These are phyloP conservation scores for Pseudanteris insignis DNA, from an alignment of 2,888 invertebrate genomes.

Conservation along the genomic window DNA sequence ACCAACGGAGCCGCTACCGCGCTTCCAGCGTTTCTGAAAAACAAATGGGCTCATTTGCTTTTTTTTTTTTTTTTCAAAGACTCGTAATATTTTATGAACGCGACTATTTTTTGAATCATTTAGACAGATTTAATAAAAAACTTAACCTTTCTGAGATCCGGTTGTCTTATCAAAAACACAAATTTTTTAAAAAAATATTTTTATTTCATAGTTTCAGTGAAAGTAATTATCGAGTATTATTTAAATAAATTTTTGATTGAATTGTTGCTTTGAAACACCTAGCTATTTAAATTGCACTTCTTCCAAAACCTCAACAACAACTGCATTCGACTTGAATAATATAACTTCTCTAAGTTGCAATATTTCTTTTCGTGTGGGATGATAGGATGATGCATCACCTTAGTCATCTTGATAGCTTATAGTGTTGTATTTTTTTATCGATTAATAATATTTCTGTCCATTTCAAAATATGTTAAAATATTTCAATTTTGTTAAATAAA, in stretches of 20 bases:
- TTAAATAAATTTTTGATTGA: too few species aligned
- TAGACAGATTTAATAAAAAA: neutral
- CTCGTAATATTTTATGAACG: too few species aligned
- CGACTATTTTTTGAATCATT: too few species aligned
- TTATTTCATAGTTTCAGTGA: too few species aligned
- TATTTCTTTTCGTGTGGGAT: constrained; percentile 30
- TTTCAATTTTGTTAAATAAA: too few species aligned
- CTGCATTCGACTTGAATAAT: constrained; percentile 28
- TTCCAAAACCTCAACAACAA: too few species aligned
- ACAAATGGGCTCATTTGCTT: neutral
- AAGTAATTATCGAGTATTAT: too few species aligned
- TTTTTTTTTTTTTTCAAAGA: too few species aligned
- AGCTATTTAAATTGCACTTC: constrained; percentile 16
- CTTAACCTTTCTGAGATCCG: too few species aligned
- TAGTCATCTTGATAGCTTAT: constrained; percentile 26
- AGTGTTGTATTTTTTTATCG: constrained; percentile 26
- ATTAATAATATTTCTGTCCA: constrained; percentile 17
- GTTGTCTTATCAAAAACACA: neutral
- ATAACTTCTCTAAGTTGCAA: constrained; percentile 17
- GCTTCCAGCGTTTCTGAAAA: constrained; percentile 8
- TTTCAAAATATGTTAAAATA: constrained; percentile 3
- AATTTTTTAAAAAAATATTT: neutral
- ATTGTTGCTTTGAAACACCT: constrained; percentile 15
- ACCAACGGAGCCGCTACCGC: constrained; percentile 8
- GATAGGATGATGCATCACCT: constrained; percentile 31